Evolutionary conservation across 2,797 vertebrate genomes (phyloP).

Genomic region (Acipenser transmontanus): DNA sequence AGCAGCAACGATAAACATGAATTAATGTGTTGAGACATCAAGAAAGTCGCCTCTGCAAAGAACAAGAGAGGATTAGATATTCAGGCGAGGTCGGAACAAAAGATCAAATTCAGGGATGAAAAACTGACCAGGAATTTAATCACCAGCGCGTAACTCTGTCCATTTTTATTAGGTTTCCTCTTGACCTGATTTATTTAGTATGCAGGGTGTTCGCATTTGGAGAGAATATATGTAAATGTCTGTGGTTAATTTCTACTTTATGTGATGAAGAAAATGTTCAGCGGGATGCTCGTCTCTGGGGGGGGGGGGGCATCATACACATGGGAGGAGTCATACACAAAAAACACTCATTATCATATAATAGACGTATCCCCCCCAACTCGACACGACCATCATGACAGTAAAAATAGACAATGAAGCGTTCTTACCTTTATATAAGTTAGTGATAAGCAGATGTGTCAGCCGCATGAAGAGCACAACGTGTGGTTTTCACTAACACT

Average conservation of each 20-base stretch:
- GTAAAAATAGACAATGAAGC: too few species aligned
- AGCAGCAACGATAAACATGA: conserved; percentile 52
- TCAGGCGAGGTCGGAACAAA: conserved; percentile 20
- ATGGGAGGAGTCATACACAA: too few species aligned
- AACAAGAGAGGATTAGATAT: conserved; percentile 22
- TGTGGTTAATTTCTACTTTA: neutral
- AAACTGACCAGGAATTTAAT: conserved; percentile 26
- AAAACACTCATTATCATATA: too few species aligned
- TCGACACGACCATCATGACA: too few species aligned
- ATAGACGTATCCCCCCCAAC: too few species aligned
- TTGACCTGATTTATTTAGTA: neutral
- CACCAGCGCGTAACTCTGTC: conserved; percentile 16
- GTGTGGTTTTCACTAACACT: too few species aligned
- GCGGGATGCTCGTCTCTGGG: too few species aligned
- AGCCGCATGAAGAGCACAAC: too few species aligned
- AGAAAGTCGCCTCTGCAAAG: conserved; percentile 38
- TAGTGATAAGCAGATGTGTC: too few species aligned
- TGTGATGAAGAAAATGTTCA: neutral
- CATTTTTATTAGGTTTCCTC: neutral
- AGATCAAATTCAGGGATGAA: conserved; percentile 28
- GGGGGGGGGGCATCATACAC: too few species aligned
- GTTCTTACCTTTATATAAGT: too few species aligned
- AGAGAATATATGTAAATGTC: too few species aligned
- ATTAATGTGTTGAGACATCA: conserved; percentile 57
- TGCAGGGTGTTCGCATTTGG: neutral